Base-by-base conservation (phyloP, 2,888 invertebrate genomes). In the Frankliniella intonsa region DNA sequence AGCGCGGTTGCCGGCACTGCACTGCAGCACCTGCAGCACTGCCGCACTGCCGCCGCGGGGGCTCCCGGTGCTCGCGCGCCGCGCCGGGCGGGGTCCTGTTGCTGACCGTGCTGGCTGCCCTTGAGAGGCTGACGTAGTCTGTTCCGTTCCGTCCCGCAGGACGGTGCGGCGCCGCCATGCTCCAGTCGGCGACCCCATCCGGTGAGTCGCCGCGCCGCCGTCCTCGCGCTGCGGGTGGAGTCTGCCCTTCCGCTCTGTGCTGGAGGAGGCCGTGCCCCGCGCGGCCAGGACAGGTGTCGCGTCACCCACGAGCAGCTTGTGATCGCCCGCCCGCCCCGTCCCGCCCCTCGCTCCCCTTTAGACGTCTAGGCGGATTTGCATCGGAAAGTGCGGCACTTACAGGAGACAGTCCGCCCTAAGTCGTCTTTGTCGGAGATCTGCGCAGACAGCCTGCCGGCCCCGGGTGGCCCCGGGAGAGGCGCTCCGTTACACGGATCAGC, bases 351-450 rank as follows among this genome's bases (percentile, higher is more conserved):
- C 38, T 38, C 38, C 38, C 38, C 38, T 38, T 2, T 38, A 38
- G 38, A 38, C 38, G 38, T 38, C 38, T 38, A 38, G 38, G 38
- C 62, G 62, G 62, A 62, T 62, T 62, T 62, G 62, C 62, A 62
- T 62, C 62, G 62, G 62, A 62, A 62, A 62, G 62, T 62, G 17
- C 62, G 62, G n/a, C 62, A 62, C 62, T 62, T 62, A 62, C 38
- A 38, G 38, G 38, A 38, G 38, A 12, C 17, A 55, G 55, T 55
- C 55, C 19, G 55, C 19, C 55, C 55, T 55, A 55, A 55, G 55
- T 55, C 55, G 55, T 55, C 55, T 55, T 55, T 55, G 55, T 55
- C 55, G 55, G 17, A 55, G 55, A 12, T 55, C 55, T 55, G 55
- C 55, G 11, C 55, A 76, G 69, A 76, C 69, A 76, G 62, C 62